phyloP scores from a whole-genome alignment of 2,113 vertebrate genomes.

The Megatriorchis doriae region DNA sequence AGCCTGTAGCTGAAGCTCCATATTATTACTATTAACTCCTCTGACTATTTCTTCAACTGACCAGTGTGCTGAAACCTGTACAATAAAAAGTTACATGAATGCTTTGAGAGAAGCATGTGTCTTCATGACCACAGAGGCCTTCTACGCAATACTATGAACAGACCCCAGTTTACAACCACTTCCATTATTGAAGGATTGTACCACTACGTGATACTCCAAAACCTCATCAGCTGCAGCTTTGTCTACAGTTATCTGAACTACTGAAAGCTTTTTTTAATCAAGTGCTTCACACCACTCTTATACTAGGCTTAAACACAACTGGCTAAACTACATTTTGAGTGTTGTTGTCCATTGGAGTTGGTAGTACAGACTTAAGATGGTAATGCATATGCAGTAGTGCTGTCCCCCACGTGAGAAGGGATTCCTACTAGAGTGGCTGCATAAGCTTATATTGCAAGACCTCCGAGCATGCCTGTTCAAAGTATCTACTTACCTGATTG shows the following conservation, averaged over 20 bases:
- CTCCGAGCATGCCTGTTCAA: rapidly evolving
- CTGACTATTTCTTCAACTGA: constrained; percentile 86
- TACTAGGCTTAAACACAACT: background rate
- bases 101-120: rapidly evolving
- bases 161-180: background rate
- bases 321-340: background rate
- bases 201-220: background rate
- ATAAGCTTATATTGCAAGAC: background rate
- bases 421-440: background rate
- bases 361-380: background rate
- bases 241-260: background rate
- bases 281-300: background rate
- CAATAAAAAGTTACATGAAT: background rate
- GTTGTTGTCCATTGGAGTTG: background rate
- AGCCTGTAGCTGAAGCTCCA: constrained; percentile 84
- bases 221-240: background rate
- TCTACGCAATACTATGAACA: rapidly evolving
- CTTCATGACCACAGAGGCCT: background rate
- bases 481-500: constrained; percentile 71
- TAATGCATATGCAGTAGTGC: rapidly evolving
- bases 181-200: background rate
- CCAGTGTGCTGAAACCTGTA: constrained; percentile 81
- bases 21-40: constrained; percentile 77
- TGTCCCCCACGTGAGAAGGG: rapidly evolving
- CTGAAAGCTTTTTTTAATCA: background rate